These are phyloP conservation scores for Oscheius sp. DNA, from an alignment of 2,888 invertebrate species.

Conservation along the genomic window DNA sequence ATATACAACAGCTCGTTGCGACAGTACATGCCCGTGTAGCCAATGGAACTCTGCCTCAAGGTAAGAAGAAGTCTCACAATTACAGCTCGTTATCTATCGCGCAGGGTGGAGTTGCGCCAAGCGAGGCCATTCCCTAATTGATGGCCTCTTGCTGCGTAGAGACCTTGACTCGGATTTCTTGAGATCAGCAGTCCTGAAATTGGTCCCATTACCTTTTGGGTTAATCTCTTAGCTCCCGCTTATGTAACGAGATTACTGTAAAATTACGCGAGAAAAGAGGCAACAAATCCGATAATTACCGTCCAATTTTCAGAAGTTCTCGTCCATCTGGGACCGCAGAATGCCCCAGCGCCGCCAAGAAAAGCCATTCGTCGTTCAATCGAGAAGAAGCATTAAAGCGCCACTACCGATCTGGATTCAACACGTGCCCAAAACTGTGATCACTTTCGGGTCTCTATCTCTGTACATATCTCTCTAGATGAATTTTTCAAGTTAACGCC, in stretches of 20 bases:
- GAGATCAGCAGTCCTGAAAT: conserved; percentile 7
- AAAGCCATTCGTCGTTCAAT: conserved; percentile 31
- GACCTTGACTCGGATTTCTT: conserved; percentile 25
- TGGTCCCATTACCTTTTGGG: neutral
- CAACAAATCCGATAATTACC: neutral
- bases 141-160: neutral
- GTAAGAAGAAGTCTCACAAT: conserved; percentile 32
- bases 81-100: conserved; percentile 23
- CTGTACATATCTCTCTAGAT: conserved; percentile 25
- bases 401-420: no score
- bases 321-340: conserved; percentile 7
- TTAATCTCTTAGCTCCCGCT: neutral
- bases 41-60: conserved; percentile 55
- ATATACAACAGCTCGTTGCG: conserved; percentile 56
- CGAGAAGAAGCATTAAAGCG: conserved; percentile 42
- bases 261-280: neutral
- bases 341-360: neutral
- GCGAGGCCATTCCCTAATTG: conserved; percentile 18
- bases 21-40: conserved; percentile 57
- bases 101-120: conserved; percentile 23
- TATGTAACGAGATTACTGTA: conserved; percentile 9
- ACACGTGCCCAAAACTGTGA: conserved; percentile 4
- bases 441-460: neutral
- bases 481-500: conserved; percentile 13
- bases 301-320: conserved; percentile 23